Conservation (phyloP, 2,888 invertebrate genomes). For the Lymantria monacha region DNA sequence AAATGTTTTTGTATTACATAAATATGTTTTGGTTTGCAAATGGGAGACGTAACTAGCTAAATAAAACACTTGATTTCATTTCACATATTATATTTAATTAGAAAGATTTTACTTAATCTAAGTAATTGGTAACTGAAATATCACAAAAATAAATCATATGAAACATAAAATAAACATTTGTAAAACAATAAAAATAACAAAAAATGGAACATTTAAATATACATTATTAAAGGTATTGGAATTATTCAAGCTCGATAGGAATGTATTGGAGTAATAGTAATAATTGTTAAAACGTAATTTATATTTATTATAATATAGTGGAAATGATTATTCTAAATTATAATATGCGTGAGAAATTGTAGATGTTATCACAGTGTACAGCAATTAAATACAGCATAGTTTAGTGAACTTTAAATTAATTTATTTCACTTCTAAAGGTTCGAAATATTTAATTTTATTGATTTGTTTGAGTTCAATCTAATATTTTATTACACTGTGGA, state of each 20-base stretch:
- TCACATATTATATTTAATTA: constrained; percentile 34
- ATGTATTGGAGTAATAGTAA: constrained; percentile 30
- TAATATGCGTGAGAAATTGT: constrained; percentile 49
- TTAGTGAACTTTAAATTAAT: constrained; percentile 15
- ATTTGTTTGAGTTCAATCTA: too few species aligned
- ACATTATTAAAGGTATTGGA: constrained; percentile 36
- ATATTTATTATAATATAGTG: constrained; percentile 31
- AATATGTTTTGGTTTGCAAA: too few species aligned
- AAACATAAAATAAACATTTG: constrained; percentile 31
- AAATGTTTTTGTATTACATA: too few species aligned
- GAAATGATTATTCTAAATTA: constrained; percentile 47
- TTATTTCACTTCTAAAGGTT: constrained; percentile 20
- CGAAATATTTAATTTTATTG: too few species aligned
- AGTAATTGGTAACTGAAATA: constrained; percentile 45
- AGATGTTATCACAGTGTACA: constrained; percentile 52
- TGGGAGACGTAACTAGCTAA: constrained; percentile 7
- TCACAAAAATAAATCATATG: constrained; percentile 50
- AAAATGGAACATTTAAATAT: constrained; percentile 28
- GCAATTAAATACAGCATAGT: constrained; percentile 45
- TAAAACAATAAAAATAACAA: constrained; percentile 25
- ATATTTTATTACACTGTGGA: too few species aligned
- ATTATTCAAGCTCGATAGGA: constrained; percentile 58
- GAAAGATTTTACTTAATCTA: constrained; percentile 27
- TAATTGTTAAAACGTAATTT: constrained; percentile 40
- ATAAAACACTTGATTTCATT: constrained; percentile 18